Conservation (phyloP, 2,888 invertebrate species). For the Pemphredon lugubris region DNA sequence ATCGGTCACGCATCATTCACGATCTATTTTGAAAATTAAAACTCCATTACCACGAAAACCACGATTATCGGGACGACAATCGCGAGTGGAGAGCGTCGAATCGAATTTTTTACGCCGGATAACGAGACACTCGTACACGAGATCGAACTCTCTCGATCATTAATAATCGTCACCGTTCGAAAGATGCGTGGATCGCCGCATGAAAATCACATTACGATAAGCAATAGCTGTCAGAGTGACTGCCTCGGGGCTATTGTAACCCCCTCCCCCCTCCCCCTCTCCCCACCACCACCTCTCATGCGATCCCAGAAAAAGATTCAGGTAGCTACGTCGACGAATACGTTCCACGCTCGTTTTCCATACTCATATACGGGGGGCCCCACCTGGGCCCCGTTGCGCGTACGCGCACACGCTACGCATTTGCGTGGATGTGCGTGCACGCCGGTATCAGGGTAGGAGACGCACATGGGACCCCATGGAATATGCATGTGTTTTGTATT, state of each 20-base stretch:
- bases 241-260: conserved; percentile 21
- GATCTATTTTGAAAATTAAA: not conserved
- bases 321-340: conserved; percentile 65
- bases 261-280: conserved; percentile 10
- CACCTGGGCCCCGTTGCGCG: conserved; percentile 74
- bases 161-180: conserved; percentile 69
- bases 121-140: conserved; percentile 27
- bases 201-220: conserved; percentile 79
- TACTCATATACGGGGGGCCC: conserved; percentile 71
- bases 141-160: conserved; percentile 63
- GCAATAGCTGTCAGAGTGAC: conserved; percentile 69
- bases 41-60: conserved; percentile 5
- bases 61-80: not conserved
- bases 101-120: conserved; percentile 55
- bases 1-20: conserved; percentile 10
- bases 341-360: conserved; percentile 64
- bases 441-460: conserved; percentile 59
- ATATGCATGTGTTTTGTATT: conserved; percentile 78
- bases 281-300: conserved; percentile 9
- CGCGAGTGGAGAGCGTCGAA: conserved; percentile 46
- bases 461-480: conserved; percentile 72
- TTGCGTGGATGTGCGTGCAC: too few species aligned
- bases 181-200: conserved; percentile 55
- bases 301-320: conserved; percentile 59
- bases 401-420: conserved; percentile 19